Evolutionary conservation across 2,113 vertebrate species (phyloP), one percentile per base, ranked within the genome.

Genomic region (Plotosus lineatus): DNA sequence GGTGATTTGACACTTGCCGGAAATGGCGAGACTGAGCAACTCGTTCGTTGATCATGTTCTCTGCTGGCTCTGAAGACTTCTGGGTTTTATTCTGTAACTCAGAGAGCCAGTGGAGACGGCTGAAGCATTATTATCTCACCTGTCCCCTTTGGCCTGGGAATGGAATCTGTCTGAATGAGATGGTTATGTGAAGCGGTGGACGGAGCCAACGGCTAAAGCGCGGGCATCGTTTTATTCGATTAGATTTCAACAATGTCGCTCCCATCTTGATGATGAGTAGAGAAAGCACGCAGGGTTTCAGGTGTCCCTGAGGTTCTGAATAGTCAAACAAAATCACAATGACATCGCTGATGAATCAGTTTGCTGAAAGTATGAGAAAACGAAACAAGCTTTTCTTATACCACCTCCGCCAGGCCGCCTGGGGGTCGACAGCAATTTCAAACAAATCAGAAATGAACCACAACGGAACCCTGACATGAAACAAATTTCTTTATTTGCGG

Each of bases 1-100:
- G 87, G 87, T 88, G 86, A 92, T 93, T 94, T 92, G 91, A 92
- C 87, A 91, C 83, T 87, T 91, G 91, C 92, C 87, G 88, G 90
- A 84, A 88, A 81, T 85, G 83, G 84, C 78, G 21, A n/a, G 74
- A 87, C 77, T 80, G 60, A 55, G 77, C 36, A 4, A 58, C 42
- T 76, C 88, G 84, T 79, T 85, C 71, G 74, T 86, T 90, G 85
- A 89, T 90, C 90, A 87, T 78, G 6, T 66, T 72, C 63, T 75
- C 58, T 36, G 42, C 38, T 88, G 87, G 63, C 79, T 50, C 78
- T 74, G 65, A 66, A 85, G 83, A 82, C 74, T 75, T 66, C 78
- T 63, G 82, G 74, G 48, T 15, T n/a, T 58, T 36, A 44, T 28
- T 68, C 12, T 69, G 51, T 77, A 63, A 46, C 14, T 15, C 58